These are phyloP conservation scores for Watsonalla cultraria DNA, from an alignment of 2,888 invertebrate species.

Conservation along the genomic window DNA sequence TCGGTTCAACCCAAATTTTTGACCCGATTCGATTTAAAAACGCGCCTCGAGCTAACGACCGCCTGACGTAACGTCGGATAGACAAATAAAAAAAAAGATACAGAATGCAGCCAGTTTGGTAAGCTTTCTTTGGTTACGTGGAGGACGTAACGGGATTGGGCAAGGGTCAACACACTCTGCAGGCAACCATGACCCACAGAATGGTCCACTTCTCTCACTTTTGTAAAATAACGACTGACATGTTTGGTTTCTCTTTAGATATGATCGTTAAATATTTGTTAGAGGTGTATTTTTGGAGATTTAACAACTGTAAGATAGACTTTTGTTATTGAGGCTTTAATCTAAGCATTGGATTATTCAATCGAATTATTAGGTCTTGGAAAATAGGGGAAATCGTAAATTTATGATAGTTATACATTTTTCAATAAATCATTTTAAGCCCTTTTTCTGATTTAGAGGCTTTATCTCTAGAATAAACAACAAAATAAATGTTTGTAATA, in stretches of 20 bases:
- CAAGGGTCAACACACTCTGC: slow-evolving; percentile 16
- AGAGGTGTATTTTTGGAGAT: neutral
- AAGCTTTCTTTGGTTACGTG: slow-evolving; percentile 24
- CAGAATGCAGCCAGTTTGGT: slow-evolving; percentile 52
- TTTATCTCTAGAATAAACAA: too few relatives aligned
- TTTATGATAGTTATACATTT: too few relatives aligned
- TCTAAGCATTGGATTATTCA: too few relatives aligned
- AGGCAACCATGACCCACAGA: slow-evolving; percentile 22
- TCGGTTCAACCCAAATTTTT: slow-evolving; percentile 69
- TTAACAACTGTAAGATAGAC: too few relatives aligned
- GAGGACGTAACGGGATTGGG: slow-evolving; percentile 33
- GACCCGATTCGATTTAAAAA: slow-evolving; percentile 68
- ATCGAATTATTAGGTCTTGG: too few relatives aligned
- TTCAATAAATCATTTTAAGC: too few relatives aligned
- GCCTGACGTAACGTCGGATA: slow-evolving; percentile 51
- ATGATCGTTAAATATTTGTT: neutral
- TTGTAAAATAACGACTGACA: neutral
- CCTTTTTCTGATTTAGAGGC: too few relatives aligned
- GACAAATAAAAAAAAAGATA: slow-evolving; percentile 56
- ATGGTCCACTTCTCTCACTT: slow-evolving; percentile 8
- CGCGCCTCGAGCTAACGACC: slow-evolving; percentile 55
- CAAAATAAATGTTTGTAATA: too few relatives aligned
- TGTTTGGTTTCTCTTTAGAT: neutral
- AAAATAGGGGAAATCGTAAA: too few relatives aligned
- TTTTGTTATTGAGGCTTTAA: too few relatives aligned